Evolutionary conservation across 2,113 vertebrate species (phyloP).

Genomic region (Pluvianellus socialis): DNA sequence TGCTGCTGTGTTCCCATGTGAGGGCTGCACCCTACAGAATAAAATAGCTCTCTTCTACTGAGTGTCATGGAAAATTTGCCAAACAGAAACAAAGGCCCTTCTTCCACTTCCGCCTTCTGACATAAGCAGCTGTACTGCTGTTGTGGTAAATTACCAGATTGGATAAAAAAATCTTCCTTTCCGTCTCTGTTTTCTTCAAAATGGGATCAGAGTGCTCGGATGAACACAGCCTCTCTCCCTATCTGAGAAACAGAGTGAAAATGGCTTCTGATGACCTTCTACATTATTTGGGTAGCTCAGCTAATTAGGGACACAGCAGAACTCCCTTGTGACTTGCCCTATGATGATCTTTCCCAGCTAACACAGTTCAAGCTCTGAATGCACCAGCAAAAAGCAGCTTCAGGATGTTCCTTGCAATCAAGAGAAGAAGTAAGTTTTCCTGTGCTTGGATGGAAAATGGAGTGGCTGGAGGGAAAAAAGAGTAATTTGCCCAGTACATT

Average conservation of each 20-base stretch:
- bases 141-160: constrained; percentile 13
- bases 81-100: constrained; percentile 18
- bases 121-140: constrained; percentile 17
- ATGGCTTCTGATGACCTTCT: constrained; percentile 51
- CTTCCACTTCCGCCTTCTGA: not conserved
- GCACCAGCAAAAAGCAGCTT: constrained; percentile 21
- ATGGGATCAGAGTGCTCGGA: constrained; percentile 10
- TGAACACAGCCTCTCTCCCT: not conserved
- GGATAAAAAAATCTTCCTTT: constrained; percentile 33
- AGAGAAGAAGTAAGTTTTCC: not conserved
- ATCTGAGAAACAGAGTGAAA: constrained; percentile 38
- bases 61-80: constrained; percentile 34
- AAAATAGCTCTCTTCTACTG: constrained; percentile 14
- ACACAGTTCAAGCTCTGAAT: constrained; percentile 22
- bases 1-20: not conserved
- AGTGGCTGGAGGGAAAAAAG: not conserved
- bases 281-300: constrained; percentile 50
- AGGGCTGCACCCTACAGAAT: not conserved
- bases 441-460: not conserved
- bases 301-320: constrained; percentile 56
- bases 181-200: constrained; percentile 7
- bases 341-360: constrained; percentile 42
- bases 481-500: not conserved
- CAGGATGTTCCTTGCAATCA: not conserved
- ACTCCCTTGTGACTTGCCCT: constrained; percentile 42